Conservation (phyloP, 2,113 vertebrate species). For the Zootoca vivipara region DNA sequence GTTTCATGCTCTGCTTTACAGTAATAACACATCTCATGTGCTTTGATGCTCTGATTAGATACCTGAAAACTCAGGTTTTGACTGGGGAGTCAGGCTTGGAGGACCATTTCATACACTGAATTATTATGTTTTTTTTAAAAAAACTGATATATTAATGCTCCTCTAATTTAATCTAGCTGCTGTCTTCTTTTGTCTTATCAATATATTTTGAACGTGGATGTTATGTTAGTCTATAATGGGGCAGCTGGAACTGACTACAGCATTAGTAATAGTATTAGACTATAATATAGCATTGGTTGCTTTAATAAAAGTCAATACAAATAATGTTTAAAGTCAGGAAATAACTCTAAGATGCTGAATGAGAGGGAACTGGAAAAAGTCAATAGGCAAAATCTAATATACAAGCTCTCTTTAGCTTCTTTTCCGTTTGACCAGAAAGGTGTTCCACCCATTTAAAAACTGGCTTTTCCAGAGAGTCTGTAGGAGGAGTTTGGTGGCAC, state of each 20-base stretch:
- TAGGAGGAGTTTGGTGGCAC: not conserved
- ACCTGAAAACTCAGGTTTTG: no score
- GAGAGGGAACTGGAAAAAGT: not conserved
- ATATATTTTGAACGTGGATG: not conserved
- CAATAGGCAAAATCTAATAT: not conserved
- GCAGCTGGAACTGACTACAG: not conserved
- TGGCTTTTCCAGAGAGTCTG: not conserved
- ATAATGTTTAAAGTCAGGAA: not conserved
- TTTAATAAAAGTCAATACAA: not conserved
- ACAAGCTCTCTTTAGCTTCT: not conserved
- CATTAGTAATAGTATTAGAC: not conserved
- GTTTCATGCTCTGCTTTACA: no score
- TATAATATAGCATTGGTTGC: not conserved
- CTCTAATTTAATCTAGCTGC: not conserved
- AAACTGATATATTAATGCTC: not conserved
- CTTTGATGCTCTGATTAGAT: no score
- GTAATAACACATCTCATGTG: no score
- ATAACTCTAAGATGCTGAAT: not conserved
- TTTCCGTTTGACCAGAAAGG: no score
- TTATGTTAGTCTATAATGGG: not conserved
- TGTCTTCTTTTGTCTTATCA: not conserved
- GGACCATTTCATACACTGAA: not conserved
- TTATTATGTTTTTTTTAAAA: not conserved
- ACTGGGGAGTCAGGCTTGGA: not conserved
- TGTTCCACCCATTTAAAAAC: not conserved